phyloP scores from a whole-genome alignment of 2,888 invertebrate genomes.

The Orthosia cruda region DNA sequence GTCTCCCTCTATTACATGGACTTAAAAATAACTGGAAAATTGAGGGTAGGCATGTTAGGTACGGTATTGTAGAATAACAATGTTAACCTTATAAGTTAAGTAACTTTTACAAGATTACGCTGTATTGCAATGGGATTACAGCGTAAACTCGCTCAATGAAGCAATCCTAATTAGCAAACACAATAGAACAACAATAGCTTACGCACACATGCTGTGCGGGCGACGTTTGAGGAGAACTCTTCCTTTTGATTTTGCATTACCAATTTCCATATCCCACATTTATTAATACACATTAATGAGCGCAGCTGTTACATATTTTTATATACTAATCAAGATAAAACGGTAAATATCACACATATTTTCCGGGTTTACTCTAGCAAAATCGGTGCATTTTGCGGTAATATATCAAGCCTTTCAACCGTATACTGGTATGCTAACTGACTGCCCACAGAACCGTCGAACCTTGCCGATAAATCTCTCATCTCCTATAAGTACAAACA shows the following conservation, averaged over 20 bases:
- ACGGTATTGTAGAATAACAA: no score
- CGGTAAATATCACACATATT: slow-evolving; percentile 11
- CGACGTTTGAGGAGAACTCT: neutral
- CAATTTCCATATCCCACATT: neutral
- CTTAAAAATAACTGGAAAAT: no score
- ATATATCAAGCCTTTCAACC: slow-evolving; percentile 67
- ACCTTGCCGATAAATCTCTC: slow-evolving; percentile 71
- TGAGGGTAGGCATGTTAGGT: no score
- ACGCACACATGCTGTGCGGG: no score
- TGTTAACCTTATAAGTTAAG: no score
- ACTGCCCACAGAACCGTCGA: slow-evolving; percentile 58
- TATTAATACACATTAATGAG: neutral
- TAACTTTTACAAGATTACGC: no score
- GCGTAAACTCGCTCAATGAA: no score
- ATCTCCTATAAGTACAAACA: no score
- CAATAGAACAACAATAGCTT: neutral
- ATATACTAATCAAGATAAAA: slow-evolving; percentile 12
- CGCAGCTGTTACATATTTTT: neutral
- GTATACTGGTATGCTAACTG: slow-evolving; percentile 60
- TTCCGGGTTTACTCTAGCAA: neutral
- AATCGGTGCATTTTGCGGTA: slow-evolving; percentile 31
- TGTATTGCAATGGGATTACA: no score
- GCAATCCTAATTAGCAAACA: no score
- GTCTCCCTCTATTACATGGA: no score
- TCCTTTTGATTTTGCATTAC: neutral